A percentile compares a stretch with the other conserved stretches of the same genome.
Conservation (phyloP, 2,113 vertebrate species). For the Antigone vipio region DNA sequence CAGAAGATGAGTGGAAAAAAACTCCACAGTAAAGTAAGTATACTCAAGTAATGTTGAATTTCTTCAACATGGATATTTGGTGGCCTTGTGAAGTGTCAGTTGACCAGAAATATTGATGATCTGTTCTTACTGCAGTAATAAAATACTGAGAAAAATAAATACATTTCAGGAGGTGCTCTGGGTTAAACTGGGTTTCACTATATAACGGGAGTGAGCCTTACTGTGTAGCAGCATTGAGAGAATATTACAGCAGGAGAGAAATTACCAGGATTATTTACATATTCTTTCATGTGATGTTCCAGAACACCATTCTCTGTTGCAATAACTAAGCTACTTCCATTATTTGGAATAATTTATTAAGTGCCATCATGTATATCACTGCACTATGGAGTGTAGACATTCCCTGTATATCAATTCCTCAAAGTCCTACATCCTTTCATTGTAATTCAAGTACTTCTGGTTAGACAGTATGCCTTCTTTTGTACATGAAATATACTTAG, state of each 20-base stretch:
- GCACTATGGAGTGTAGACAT: background rate
- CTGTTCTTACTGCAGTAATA: background rate
- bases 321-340: background rate
- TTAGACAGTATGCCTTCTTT: background rate
- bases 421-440: background rate
- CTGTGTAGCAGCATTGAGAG: background rate
- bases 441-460: background rate
- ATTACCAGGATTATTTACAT: background rate
- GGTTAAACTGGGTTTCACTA: background rate
- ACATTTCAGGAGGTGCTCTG: background rate
- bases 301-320: background rate
- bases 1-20: background rate
- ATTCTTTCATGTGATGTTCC: background rate
- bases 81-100: background rate
- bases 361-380: background rate
- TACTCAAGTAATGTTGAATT: background rate
- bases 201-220: background rate
- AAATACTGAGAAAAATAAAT: background rate
- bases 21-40: background rate
- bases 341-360: background rate
- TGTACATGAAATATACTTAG: background rate
- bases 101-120: background rate
- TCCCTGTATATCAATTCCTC: background rate
- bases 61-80: background rate
- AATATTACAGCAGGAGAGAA: background rate